phyloP scores from a whole-genome alignment of 2,113 vertebrate genomes.

The Hippoglossus stenolepis region DNA sequence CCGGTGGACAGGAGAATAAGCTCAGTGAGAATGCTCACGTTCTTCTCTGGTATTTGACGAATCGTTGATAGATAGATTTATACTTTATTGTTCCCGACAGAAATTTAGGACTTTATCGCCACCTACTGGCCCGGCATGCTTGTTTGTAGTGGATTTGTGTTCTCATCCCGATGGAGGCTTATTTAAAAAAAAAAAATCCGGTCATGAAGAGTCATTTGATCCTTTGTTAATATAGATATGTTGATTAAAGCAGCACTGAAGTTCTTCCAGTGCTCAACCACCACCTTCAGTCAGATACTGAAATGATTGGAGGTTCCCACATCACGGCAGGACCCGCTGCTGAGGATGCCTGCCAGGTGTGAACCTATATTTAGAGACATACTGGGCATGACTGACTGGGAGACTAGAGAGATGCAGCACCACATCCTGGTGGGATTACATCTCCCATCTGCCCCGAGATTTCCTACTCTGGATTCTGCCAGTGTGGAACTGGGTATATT shows the following conservation, averaged over 20 bases:
- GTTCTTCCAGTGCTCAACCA: neutral
- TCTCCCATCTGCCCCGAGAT: conserved; percentile 72
- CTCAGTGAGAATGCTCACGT: too few relatives aligned
- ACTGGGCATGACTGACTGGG: conserved; percentile 42
- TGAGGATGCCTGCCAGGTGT: conserved; percentile 30
- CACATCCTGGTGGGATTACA: conserved; percentile 68
- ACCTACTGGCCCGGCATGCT: too few relatives aligned
- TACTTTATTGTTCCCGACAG: too few relatives aligned
- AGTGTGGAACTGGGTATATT: conserved; percentile 30
- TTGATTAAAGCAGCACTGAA: neutral
- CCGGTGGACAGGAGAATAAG: too few relatives aligned
- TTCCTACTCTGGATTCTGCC: conserved; percentile 53
- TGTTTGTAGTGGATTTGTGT: too few relatives aligned
- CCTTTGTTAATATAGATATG: neutral
- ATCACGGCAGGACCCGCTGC: conserved; percentile 8
- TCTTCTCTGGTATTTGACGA: too few relatives aligned
- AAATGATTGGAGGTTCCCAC: conserved; percentile 25
- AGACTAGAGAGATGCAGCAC: conserved; percentile 31
- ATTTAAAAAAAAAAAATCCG: too few relatives aligned
- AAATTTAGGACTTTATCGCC: too few relatives aligned
- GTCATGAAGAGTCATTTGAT: neutral
- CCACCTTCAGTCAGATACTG: too few relatives aligned
- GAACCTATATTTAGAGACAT: conserved; percentile 45
- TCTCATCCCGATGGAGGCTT: too few relatives aligned
- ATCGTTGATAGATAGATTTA: too few relatives aligned